Percentiles rank a stretch among this genome's conserved stretches.
Evolutionary conservation across 2,888 invertebrate genomes (phyloP).

Genomic region (Griposia aprilina): DNA sequence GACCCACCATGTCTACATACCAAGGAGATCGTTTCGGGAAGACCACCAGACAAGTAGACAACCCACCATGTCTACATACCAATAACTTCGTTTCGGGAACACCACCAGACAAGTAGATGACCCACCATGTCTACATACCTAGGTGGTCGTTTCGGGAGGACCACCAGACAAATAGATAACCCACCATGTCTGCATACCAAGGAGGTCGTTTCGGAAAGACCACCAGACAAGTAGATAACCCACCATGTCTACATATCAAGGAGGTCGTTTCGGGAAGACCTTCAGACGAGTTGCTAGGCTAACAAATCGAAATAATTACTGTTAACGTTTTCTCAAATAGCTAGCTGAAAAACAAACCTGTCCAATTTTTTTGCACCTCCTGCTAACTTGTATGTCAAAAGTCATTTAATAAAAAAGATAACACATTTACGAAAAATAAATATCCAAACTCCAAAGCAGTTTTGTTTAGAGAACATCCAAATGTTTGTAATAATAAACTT

Average conservation of each 20-base stretch:
- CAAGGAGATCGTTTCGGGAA: no score
- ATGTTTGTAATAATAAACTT: constrained; percentile 58
- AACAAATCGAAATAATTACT: background rate
- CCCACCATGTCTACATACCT: background rate
- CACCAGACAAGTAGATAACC: no score
- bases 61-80: background rate
- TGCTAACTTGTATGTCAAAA: no score
- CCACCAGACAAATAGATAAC: no score
- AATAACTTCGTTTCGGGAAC: background rate
- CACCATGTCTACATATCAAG: background rate
- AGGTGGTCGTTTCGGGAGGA: no score
- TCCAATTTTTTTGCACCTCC: no score
- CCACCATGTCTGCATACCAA: background rate
- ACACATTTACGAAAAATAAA: background rate
- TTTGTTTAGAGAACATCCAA: constrained; percentile 35
- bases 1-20: background rate
- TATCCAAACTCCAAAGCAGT: constrained; percentile 4
- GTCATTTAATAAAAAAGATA: background rate
- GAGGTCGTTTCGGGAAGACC: background rate
- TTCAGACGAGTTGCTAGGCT: background rate
- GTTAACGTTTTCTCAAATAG: background rate
- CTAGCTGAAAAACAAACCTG: no score
- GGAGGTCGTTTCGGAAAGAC: no score
- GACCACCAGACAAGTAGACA: no score
- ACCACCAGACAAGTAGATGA: background rate